Conservation (phyloP, 2,888 invertebrate genomes). For the Hyposoter dolosus region DNA sequence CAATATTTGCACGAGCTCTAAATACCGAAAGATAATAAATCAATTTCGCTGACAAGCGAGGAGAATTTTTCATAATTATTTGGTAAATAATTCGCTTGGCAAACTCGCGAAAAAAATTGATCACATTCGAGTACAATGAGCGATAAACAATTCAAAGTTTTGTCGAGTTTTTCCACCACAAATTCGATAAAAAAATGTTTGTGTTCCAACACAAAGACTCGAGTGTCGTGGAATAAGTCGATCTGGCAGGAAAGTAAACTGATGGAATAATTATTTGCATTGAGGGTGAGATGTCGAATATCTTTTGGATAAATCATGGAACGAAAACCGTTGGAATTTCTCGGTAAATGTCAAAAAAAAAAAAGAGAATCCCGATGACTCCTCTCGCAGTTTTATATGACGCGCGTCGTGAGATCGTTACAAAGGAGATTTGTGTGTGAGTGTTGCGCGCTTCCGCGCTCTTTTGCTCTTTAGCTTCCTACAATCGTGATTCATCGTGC, state of each 20-base stretch:
- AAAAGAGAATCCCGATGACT: constrained; percentile 53
- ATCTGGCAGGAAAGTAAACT: background rate
- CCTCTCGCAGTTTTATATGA: constrained; percentile 29
- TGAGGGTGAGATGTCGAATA: constrained; percentile 42
- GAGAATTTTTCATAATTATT: background rate
- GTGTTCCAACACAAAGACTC: background rate
- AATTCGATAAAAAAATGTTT: no score
- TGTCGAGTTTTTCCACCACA: no score
- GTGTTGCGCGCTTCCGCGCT: constrained; percentile 56
- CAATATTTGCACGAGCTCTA: constrained; percentile 9
- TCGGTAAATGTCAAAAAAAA: constrained; percentile 30
- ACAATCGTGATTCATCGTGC: constrained; percentile 64
- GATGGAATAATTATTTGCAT: background rate
- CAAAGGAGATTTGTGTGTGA: constrained; percentile 51
- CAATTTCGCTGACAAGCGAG: background rate
- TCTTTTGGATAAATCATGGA: constrained; percentile 58
- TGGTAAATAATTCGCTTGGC: background rate
- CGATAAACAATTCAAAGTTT: background rate
- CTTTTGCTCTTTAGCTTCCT: constrained; percentile 52
- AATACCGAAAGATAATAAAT: background rate
- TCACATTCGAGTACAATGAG: background rate
- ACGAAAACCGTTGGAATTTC: constrained; percentile 62
- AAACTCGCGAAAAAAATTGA: background rate
- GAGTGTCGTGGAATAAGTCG: background rate
- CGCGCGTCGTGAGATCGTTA: constrained; percentile 62